Evolutionary conservation across 2,888 invertebrate species (phyloP), one percentile per base, ranked within the genome.

Genomic region (Sarcophaga variegata): DNA sequence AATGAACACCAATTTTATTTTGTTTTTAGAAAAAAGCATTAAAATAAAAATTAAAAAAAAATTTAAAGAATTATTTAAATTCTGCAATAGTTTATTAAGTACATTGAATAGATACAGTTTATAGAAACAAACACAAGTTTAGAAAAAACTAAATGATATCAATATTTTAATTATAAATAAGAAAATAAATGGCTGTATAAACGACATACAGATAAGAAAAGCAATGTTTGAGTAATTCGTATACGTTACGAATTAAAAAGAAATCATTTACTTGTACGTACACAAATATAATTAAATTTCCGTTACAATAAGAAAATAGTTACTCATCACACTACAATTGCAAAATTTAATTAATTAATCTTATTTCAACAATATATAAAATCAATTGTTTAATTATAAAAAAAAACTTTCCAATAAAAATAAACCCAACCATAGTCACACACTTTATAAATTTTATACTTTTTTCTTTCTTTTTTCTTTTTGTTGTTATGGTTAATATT

Each of bases 221-320:
- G 14, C 11, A 49, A 54, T 4, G 4, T 54, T 54, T 54, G 4
- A 3, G 4, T 12, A 14, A 54, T 14, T 54, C 54, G 17, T 54
- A 54, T 54, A 54, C 17, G 4, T 54, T 54, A 14, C 54, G 17
- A 17, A 54, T 37, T 17, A 3, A 54, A 54, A 54, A 17, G 14
- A 54, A 14, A 12, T 54, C 54, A 1, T 37, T 37, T 54, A 14
- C 54, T 54, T 54, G 5, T 3, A 54, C 54, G 5, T 17, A 54
- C 12, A 54, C 54, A 54, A 54, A 75, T 76, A 54, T 64, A 80
- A 74, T 62, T 86, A 25, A 81, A 72, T 67, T 83, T 67, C 67
- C 17, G 17, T 54, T 54, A 54, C 10, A 54, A 54, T 54, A 54
- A 54, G 17, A 14, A 54, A 54, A 54, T 54, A 54, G 54, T 54